Conservation (phyloP, 1,140 invertebrate species). For the Mycetomoellerius zeteki region DNA sequence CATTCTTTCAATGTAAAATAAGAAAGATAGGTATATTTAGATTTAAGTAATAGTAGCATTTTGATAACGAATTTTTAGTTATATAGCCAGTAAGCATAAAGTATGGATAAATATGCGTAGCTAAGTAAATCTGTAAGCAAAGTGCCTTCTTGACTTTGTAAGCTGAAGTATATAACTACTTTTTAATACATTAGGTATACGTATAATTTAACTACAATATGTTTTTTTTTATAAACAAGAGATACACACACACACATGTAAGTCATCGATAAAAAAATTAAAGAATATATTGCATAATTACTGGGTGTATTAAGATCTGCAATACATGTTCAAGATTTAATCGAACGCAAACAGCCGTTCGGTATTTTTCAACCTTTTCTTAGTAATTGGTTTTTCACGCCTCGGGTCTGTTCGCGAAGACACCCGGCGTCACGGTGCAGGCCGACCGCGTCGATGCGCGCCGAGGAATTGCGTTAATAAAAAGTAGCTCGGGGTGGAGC, state of each 20-base stretch:
- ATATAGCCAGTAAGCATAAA: too few species aligned
- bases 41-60: too few species aligned
- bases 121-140: too few species aligned
- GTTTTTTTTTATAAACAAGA: neutral
- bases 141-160: too few species aligned
- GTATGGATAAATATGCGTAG: too few species aligned
- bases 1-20: too few species aligned
- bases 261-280: neutral
- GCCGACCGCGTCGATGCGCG: neutral
- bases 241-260: too few species aligned
- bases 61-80: too few species aligned
- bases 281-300: neutral
- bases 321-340: slow-evolving; percentile 10
- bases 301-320: neutral
- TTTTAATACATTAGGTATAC: too few species aligned
- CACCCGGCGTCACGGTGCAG: slow-evolving; percentile 38
- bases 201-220: too few species aligned
- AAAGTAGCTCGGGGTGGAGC: slow-evolving; percentile 51
- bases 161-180: too few species aligned
- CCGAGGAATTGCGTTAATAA: slow-evolving; percentile 35
- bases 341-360: slow-evolving; percentile 23
- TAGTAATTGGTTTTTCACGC: slow-evolving; percentile 39
- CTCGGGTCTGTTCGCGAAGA: slow-evolving; percentile 13
- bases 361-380: slow-evolving; percentile 25
- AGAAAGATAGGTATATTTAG: too few species aligned